Conservation (phyloP, 1,140 invertebrate species). For the Drosophila rhopaloa region DNA sequence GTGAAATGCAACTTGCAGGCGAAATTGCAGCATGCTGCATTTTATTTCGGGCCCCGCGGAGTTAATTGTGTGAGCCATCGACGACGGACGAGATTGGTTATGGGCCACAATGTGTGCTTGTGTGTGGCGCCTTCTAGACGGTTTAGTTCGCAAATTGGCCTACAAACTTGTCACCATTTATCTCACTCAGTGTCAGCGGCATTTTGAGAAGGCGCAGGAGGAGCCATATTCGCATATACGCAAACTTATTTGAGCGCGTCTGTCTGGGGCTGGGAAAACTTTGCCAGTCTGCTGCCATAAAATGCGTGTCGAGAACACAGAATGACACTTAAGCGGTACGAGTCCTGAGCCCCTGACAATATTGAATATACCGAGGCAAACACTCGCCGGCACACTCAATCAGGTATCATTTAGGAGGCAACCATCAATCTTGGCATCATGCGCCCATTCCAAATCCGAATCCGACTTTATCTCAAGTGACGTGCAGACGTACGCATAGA, state of each 20-base stretch:
- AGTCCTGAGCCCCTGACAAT: constrained; percentile 18
- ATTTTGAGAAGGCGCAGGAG: constrained; percentile 11
- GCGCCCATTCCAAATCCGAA: background rate
- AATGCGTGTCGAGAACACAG: constrained; percentile 78
- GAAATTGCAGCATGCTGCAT: constrained; percentile 55
- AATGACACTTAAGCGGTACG: constrained; percentile 75
- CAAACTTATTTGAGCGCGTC: constrained; percentile 38
- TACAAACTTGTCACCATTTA: constrained; percentile 82
- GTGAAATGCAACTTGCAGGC: constrained; percentile 67
- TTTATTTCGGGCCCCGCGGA: constrained; percentile 54
- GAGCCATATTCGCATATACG: background rate
- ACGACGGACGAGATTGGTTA: constrained; percentile 39
- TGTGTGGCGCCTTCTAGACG: constrained; percentile 56
- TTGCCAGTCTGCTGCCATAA: constrained; percentile 59
- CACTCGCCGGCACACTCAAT: constrained; percentile 64
- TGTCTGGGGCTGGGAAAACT: constrained; percentile 39
- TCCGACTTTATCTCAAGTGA: constrained; percentile 60
- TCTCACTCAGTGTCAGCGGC: constrained; percentile 77
- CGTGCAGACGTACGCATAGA: constrained; percentile 63
- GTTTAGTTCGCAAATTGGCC: constrained; percentile 78
- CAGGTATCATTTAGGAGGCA: constrained; percentile 74
- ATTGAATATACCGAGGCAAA: constrained; percentile 48
- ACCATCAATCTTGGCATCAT: constrained; percentile 71
- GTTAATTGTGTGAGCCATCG: constrained; percentile 73
- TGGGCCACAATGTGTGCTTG: background rate